Base-by-base conservation (phyloP, 2,797 vertebrate species). In the Phataginus tetradactyla region DNA sequence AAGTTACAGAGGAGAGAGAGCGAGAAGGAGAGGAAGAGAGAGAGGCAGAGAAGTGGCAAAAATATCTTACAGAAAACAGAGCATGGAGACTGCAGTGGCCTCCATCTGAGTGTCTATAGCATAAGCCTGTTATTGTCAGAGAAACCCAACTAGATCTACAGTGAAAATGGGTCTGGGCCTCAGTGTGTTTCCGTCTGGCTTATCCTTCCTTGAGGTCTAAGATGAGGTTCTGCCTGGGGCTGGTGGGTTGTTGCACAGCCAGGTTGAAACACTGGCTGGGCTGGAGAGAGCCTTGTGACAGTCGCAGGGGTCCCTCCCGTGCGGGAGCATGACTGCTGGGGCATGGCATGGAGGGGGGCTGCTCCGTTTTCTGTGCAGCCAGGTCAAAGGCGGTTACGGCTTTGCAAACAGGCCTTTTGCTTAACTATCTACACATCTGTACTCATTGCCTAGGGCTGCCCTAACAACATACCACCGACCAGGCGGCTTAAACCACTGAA, bases 201-300 rank as follows among this genome's bases (percentile, higher is more conserved):
- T 7, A 21, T 1, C 2, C 61, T 86, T 18, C 3, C n/a, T 10
- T 39, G 42, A 63, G 42, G 64, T n/a, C 39, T 5, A 39, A 18
- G 57, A 32, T 13, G 17, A 14, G 5, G 0, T 42, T 17, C 45
- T 29, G 3, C 37, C 8, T 83, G 66, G 45, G 20, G 5, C 7
- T 14, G n/a, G 4, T 6, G 0, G 3, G 0, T 7, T 1, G 8
- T 4, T n/a, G n/a, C n/a, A n/a, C n/a, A n/a, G n/a, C n/a, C n/a
- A n/a, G n/a, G n/a, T n/a, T 15, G 75, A 27, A 7, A 4, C 32
- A 7, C 21, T 12, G 39, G 29, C 59, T 32, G 57, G 39, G 27
- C 59, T 8, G 3, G 34, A 23, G 5, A 23, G 34, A 34, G 27
- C 18, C 37, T 27, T 15, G 15, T 9, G n/a, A 42, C 42, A 17